Percentiles rank a stretch among this genome's conserved stretches.
phyloP scores from a whole-genome alignment of 1,140 invertebrate genomes.

The Ostrea denselamellosa region DNA sequence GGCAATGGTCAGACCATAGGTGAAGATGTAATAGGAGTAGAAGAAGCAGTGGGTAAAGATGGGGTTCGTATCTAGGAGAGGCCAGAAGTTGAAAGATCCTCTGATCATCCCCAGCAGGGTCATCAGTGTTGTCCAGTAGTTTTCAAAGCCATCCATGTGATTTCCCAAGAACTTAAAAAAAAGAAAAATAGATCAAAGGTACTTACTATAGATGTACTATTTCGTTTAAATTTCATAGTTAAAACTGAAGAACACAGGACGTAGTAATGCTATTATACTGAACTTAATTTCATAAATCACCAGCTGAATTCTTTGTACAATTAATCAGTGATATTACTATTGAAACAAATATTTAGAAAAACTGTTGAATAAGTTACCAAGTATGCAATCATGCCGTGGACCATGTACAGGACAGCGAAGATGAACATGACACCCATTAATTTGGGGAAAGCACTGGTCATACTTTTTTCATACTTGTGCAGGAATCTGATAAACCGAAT shows the following conservation, averaged over 20 bases:
- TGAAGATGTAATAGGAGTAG: constrained; percentile 68
- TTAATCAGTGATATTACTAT: too few species aligned
- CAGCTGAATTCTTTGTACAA: too few species aligned
- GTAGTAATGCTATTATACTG: not conserved
- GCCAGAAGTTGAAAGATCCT: constrained; percentile 64
- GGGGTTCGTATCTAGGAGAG: constrained; percentile 57
- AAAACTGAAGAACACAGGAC: not conserved
- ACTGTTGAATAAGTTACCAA: constrained; percentile 59
- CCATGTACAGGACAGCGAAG: constrained; percentile 64
- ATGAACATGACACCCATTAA: constrained; percentile 65
- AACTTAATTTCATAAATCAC: too few species aligned
- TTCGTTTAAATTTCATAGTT: not conserved
- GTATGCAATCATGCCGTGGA: constrained; percentile 69
- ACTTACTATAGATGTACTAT: not conserved
- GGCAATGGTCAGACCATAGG: constrained; percentile 68
- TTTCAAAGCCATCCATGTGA: constrained; percentile 63
- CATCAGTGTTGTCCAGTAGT: constrained; percentile 64
- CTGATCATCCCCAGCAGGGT: constrained; percentile 65
- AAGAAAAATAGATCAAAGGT: not conserved
- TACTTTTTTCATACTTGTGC: constrained; percentile 66
- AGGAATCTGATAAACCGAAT: constrained; percentile 70
- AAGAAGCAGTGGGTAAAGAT: constrained; percentile 70
- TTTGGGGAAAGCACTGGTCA: constrained; percentile 61
- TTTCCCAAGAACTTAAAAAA: constrained; percentile 70
- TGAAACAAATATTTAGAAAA: not conserved